phyloP scores from a whole-genome alignment of 2,797 vertebrate species.

The Enteromius unitaeniatus region DNA sequence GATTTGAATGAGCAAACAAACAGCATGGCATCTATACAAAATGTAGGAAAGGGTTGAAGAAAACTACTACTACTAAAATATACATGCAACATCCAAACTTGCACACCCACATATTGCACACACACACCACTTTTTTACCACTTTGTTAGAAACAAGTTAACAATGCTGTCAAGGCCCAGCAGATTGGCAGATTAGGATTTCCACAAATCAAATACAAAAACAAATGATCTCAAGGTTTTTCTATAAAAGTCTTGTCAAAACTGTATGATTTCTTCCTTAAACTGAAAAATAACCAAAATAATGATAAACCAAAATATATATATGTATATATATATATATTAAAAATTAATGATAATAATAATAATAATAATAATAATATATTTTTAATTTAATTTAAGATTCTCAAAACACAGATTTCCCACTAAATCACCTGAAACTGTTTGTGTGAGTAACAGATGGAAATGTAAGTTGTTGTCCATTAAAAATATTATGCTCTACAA shows the following conservation, averaged over 20 bases:
- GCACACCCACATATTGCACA: background rate
- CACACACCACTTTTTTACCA: background rate
- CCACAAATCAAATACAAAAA: background rate
- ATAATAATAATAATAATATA: no score
- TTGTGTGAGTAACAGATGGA: background rate
- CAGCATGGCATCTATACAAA: constrained; percentile 7
- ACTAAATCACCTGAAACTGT: background rate
- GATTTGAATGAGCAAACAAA: constrained; percentile 52
- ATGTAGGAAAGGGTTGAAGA: constrained; percentile 14
- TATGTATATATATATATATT: no score
- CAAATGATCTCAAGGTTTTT: background rate
- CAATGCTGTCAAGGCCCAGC: constrained; percentile 16
- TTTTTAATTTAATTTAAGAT: background rate
- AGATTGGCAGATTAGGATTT: background rate
- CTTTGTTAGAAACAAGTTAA: constrained; percentile 14
- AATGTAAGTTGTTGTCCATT: background rate
- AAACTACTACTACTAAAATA: constrained; percentile 16
- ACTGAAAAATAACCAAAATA: background rate
- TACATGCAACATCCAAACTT: background rate
- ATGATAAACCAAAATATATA: no score
- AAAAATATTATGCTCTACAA: background rate
- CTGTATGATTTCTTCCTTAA: background rate
- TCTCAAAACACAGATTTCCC: background rate
- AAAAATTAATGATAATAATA: no score
- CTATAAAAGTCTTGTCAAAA: background rate